These are phyloP conservation scores for Leuctra nigra DNA, from an alignment of 2,888 invertebrate genomes.

Conservation along the genomic window DNA sequence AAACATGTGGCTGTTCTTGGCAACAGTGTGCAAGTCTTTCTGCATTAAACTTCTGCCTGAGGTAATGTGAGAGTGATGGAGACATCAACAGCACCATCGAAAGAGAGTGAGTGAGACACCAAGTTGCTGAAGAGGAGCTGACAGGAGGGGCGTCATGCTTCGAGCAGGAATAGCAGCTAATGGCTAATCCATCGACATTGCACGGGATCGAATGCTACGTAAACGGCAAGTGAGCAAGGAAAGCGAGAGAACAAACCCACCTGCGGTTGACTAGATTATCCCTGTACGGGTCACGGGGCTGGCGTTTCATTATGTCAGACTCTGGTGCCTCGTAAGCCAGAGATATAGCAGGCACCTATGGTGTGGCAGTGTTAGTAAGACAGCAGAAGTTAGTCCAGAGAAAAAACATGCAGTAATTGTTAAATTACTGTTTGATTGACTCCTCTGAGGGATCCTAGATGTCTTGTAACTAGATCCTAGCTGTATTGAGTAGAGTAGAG, in stretches of 20 bases:
- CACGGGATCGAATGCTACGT: conserved; percentile 14
- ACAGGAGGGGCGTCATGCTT: neutral
- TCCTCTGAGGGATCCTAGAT: conserved; percentile 9
- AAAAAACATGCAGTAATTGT: conserved; percentile 8
- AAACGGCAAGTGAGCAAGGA: conserved; percentile 11
- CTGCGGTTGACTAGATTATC: conserved; percentile 99
- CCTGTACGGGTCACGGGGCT: conserved; percentile 94
- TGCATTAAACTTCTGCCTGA: conserved; percentile 20
- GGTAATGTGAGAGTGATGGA: conserved; percentile 14
- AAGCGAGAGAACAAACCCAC: conserved; percentile 50
- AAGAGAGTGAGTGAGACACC: conserved; percentile 16
- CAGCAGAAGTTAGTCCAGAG: conserved; percentile 24
- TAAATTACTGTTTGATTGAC: neutral
- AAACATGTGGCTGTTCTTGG: neutral
- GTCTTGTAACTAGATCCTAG: conserved; percentile 13
- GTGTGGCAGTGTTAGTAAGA: conserved; percentile 43
- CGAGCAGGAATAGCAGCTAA: conserved; percentile 1
- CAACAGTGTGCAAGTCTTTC: conserved; percentile 23
- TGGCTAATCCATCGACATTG: conserved; percentile 7
- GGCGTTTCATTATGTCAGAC: conserved; percentile 98
- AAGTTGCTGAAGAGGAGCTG: conserved; percentile 5
- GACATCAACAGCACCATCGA: conserved; percentile 14
- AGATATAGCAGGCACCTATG: conserved; percentile 96
- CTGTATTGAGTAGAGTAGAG: conserved; percentile 14
- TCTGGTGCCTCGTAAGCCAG: conserved; percentile 98